A percentile compares a stretch with the other conserved stretches of the same genome.
Conservation (phyloP, 2,113 vertebrate genomes). For the Oreochromis tanganicae region DNA sequence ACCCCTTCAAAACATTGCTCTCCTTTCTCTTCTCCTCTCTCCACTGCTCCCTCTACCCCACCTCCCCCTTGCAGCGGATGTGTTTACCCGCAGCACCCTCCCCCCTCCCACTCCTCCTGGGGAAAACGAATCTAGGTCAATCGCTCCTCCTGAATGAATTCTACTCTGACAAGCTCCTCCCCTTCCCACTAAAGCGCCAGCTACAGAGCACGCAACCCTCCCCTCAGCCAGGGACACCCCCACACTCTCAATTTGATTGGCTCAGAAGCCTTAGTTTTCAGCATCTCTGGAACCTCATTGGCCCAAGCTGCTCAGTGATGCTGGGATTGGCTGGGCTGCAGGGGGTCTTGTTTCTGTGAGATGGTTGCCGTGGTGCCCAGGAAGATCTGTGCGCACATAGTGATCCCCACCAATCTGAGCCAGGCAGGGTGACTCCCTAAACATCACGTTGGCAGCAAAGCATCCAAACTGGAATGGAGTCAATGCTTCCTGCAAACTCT, state of each 20-base stretch:
- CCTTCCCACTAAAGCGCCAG: slow-evolving; percentile 45
- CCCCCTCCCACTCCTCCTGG: slow-evolving; percentile 52
- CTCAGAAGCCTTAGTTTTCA: slow-evolving; percentile 33
- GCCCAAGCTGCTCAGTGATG: slow-evolving; percentile 14
- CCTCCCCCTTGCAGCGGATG: slow-evolving; percentile 55
- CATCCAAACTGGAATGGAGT: slow-evolving; percentile 34
- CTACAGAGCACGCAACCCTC: slow-evolving; percentile 63
- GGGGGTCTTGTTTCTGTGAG: slow-evolving; percentile 76
- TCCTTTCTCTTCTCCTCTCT: slow-evolving; percentile 22
- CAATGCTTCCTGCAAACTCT: slow-evolving; percentile 27
- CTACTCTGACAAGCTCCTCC: slow-evolving; percentile 64
- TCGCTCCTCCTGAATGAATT: slow-evolving; percentile 80
- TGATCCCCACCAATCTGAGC: slow-evolving; percentile 70
- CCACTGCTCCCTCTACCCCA: slow-evolving; percentile 15
- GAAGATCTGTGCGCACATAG: slow-evolving; percentile 74
- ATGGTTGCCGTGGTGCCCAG: slow-evolving; percentile 79
- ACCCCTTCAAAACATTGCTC: slow-evolving; percentile 31
- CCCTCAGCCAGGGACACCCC: slow-evolving; percentile 68
- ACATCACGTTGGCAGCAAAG: slow-evolving; percentile 33
- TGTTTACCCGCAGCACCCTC: slow-evolving; percentile 65
- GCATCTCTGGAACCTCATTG: slow-evolving; percentile 50
- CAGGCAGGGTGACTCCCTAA: slow-evolving; percentile 54
- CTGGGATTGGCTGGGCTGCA: slow-evolving; percentile 62
- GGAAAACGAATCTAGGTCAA: slow-evolving; percentile 77
- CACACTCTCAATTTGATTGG: slow-evolving; percentile 65